Percentiles rank a stretch among this genome's conserved stretches.
These are phyloP conservation scores for Limosa lapponica DNA, from an alignment of 2,797 vertebrate genomes.

Conservation along the genomic window DNA sequence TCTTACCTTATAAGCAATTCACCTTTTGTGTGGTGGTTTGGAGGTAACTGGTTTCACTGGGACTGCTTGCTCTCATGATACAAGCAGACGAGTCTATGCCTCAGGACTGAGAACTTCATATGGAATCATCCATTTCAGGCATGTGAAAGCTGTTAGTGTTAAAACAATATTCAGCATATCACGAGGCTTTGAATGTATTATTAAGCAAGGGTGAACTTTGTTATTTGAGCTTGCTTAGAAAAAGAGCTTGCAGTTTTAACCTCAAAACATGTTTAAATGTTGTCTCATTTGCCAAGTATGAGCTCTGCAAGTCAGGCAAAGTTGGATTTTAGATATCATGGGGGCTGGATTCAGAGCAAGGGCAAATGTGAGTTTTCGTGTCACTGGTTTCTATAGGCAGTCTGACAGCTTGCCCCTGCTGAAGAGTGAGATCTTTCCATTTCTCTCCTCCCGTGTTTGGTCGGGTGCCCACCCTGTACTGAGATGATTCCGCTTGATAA, in stretches of 20 bases:
- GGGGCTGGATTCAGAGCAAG: not conserved
- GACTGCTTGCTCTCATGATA: not conserved
- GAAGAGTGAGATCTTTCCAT: not conserved
- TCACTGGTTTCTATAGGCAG: not conserved
- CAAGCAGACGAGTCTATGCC: not conserved
- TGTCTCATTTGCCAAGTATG: not conserved
- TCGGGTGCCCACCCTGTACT: not conserved
- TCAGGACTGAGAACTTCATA: not conserved
- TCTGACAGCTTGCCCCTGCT: not conserved
- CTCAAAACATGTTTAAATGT: not conserved
- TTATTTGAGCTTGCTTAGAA: not conserved
- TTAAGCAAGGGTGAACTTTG: not conserved
- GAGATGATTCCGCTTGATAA: constrained; percentile 21
- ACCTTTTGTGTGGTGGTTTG: not conserved
- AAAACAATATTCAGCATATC: not conserved
- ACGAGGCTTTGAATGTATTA: not conserved
- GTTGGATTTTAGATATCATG: not conserved
- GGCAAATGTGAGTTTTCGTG: not conserved
- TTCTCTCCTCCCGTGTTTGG: not conserved
- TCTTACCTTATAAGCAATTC: not conserved
- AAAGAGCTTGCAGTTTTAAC: not conserved
- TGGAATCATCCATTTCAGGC: not conserved
- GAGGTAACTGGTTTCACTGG: not conserved
- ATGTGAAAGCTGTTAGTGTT: not conserved
- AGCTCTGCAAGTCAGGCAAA: not conserved